Evolutionary conservation across 2,113 vertebrate genomes (phyloP).

Genomic region (Sardina pilchardus): DNA sequence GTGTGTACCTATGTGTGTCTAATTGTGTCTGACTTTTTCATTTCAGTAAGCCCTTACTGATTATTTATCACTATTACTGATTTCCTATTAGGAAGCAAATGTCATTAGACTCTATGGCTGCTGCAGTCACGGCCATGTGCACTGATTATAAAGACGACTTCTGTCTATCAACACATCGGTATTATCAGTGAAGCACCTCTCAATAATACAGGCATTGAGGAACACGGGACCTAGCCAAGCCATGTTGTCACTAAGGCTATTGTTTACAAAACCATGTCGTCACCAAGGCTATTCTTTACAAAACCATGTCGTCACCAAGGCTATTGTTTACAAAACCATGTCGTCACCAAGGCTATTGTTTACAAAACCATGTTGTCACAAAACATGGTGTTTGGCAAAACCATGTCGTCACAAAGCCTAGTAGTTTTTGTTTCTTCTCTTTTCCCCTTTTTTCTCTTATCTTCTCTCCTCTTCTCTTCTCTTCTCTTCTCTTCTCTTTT

Average conservation of each 20-base stretch:
- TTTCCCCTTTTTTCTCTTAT: background rate
- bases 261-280: no score
- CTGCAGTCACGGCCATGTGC: background rate
- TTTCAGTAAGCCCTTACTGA: no score
- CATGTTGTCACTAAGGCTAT: no score
- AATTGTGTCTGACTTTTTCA: background rate
- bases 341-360: conserved; percentile 15
- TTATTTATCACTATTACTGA: background rate
- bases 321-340: background rate
- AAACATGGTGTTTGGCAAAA: conserved; percentile 34
- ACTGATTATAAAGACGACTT: conserved; percentile 44
- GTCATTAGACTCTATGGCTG: no score
- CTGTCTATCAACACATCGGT: conserved; percentile 50
- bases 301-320: no score
- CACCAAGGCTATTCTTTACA: no score
- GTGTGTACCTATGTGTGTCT: background rate
- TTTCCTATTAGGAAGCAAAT: background rate
- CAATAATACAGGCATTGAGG: no score
- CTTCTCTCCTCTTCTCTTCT: background rate
- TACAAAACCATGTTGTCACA: no score
- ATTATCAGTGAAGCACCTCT: conserved; percentile 25
- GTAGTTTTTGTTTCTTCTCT: background rate
- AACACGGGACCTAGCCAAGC: no score
- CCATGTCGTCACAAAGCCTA: conserved; percentile 2
- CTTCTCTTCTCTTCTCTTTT: background rate